Base-by-base conservation (phyloP, 1,140 invertebrate species). In the Eurosta solidaginis region DNA sequence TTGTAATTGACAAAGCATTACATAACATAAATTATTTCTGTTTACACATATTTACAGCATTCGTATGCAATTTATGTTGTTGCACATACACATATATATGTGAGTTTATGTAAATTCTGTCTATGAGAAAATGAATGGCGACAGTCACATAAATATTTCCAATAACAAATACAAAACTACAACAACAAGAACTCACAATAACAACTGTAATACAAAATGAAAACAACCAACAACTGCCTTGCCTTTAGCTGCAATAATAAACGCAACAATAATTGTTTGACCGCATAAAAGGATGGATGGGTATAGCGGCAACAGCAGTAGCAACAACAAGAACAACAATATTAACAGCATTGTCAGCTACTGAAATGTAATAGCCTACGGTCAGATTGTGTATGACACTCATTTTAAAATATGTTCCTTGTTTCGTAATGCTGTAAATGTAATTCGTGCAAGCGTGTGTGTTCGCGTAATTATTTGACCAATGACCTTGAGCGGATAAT, bases 1-100 rank as follows among this genome's bases (percentile, higher is more conserved):
- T 68, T 68, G 59, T 68, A 68, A 68, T 68, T 68, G 59, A 40
- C 59, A 68, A 40, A 40, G 36, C 59, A 68, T 68, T 68, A 68
- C 59, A 68, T 29, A 68, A 40, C n/a, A 68, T 68, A 40, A 40
- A 68, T 29, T 68, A 20, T 63, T n/a, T n/a, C n/a, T 68, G 59
- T 68, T 52, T 68, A 22, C 4, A n/a, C 33, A 25, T 54, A 33
- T 12, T 52, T 52, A 22, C 25, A 22, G 20, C n/a, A 17, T 9
- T 49, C n/a, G 47, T 49, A 17, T 14, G 9, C 9, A 40, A n/a
- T 22, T 68, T 17, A 10, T 40, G 33, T 68, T 20, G 7, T 42
- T 68, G 14, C 40, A 36, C 29, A 7, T 63, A 17, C 10, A 36
- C 29, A n/a, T 54, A 14, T n/a, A 17, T 17, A 17, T 14, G 45